Base-by-base conservation (phyloP, 1,140 invertebrate genomes). In the Lineus longissimus region DNA sequence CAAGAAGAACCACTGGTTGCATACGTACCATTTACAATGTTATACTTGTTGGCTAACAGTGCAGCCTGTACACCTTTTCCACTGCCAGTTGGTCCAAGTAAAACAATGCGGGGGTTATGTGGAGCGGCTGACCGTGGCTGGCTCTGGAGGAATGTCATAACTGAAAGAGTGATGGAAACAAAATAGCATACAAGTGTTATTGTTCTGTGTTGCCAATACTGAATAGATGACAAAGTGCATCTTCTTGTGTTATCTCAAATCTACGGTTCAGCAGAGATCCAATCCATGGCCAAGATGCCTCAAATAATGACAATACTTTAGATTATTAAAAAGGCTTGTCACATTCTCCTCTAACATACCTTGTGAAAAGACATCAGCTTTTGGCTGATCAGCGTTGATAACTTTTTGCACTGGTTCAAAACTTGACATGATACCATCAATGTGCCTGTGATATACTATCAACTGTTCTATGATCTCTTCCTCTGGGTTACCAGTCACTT, bases 301-400 rank as follows among this genome's bases (percentile, higher is more conserved):
- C n/a, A n/a, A n/a, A n/a, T n/a, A n/a, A n/a, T n/a, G n/a, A n/a
- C n/a, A n/a, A n/a, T n/a, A n/a, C n/a, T n/a, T n/a, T n/a, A n/a
- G n/a, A n/a, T n/a, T n/a, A n/a, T n/a, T n/a, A n/a, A n/a, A n/a
- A n/a, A n/a, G n/a, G n/a, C n/a, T n/a, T n/a, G n/a, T n/a, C n/a
- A n/a, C n/a, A n/a, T n/a, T n/a, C n/a, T n/a, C n/a, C n/a, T n/a
- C 15, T 40, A 27, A 36, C 25, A 60, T 45, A 82, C 80, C 77
- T 78, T 82, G 76, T 58, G 76, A 71, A 63, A 80, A 81, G 22
- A 83, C 77, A 70, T 83, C 81, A 9, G 74, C 76, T 67, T 81
- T 78, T 4, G 81, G 81, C 58, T 82, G 80, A 72, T 83, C 81
- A 62, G 79, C 81, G 73, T 83, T 82, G 30, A 83, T 71, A 17